Percentiles rank a stretch among this genome's conserved stretches.
These are phyloP conservation scores for Indicator maculatus DNA, from an alignment of 2,113 vertebrate genomes.

Conservation along the genomic window DNA sequence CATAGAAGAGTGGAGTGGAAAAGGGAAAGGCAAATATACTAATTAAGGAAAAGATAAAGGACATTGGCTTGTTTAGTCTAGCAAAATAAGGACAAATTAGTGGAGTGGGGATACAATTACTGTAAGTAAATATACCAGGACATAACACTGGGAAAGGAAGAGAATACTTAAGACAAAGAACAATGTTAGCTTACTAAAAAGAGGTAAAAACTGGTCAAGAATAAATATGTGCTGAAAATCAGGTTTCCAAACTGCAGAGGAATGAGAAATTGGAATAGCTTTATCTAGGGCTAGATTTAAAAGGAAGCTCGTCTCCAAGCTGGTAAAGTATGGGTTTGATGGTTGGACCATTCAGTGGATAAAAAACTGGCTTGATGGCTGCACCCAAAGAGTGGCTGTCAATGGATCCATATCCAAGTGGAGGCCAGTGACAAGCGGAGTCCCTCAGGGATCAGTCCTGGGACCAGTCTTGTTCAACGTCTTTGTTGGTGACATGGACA, in stretches of 20 bases:
- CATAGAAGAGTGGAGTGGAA: background rate
- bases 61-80: conserved; percentile 41
- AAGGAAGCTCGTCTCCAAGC: background rate
- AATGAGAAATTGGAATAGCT: background rate
- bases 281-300: background rate
- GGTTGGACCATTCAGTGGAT: too few relatives aligned
- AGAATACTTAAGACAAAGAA: conserved; percentile 3
- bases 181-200: conserved; percentile 21
- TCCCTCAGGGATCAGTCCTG: too few relatives aligned
- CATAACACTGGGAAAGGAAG: conserved; percentile 3
- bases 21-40: background rate
- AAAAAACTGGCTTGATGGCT: too few relatives aligned
- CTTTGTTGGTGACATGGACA: too few relatives aligned
- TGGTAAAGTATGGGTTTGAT: too few relatives aligned
- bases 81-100: background rate
- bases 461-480: too few relatives aligned
- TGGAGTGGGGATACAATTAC: background rate
- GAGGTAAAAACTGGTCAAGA: background rate
- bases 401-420: too few relatives aligned
- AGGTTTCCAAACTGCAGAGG: background rate
- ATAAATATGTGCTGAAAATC: background rate
- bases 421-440: too few relatives aligned
- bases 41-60: background rate
- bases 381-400: too few relatives aligned
- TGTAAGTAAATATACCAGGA: background rate